A percentile compares a stretch with the other conserved stretches of the same genome.
Evolutionary conservation across 2,113 vertebrate genomes (phyloP).

Genomic region (Neogale vison): DNA sequence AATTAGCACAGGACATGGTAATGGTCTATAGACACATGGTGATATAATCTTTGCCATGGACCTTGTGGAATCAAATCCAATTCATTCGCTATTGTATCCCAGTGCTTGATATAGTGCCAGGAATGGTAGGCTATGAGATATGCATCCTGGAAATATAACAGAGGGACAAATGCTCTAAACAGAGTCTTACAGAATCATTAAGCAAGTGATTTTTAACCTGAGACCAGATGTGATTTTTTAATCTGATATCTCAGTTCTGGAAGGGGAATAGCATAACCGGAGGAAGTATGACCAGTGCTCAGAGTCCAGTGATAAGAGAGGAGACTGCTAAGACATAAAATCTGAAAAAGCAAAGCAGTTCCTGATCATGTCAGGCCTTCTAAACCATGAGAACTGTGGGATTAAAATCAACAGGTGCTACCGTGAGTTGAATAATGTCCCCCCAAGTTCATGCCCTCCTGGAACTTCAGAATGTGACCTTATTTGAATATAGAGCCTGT

Average conservation of each 20-base stretch:
- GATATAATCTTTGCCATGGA: not conserved
- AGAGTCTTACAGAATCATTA: not conserved
- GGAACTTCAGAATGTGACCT: not conserved
- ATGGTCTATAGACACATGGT: not conserved
- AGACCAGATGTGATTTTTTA: not conserved
- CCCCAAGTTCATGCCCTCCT: too few relatives aligned
- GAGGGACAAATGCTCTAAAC: not conserved
- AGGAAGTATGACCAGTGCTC: not conserved
- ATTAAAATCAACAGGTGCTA: not conserved
- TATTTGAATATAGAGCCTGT: not conserved
- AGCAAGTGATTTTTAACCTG: not conserved
- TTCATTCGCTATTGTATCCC: not conserved
- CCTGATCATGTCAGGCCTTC: not conserved
- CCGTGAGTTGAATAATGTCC: not conserved
- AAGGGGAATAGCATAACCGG: not conserved
- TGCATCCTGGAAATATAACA: too few relatives aligned
- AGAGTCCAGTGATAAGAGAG: not conserved
- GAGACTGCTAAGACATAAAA: not conserved
- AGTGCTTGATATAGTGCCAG: not conserved
- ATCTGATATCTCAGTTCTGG: not conserved
- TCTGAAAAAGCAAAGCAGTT: not conserved
- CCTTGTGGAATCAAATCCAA: not conserved
- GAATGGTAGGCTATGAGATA: fast-evolving
- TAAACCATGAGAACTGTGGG: fast-evolving
- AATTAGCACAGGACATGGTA: fast-evolving